A percentile compares a stretch with the other conserved stretches of the same genome.
These are phyloP conservation scores for Oryzias sinensis DNA, from an alignment of 2,797 vertebrate species.

Conservation along the genomic window DNA sequence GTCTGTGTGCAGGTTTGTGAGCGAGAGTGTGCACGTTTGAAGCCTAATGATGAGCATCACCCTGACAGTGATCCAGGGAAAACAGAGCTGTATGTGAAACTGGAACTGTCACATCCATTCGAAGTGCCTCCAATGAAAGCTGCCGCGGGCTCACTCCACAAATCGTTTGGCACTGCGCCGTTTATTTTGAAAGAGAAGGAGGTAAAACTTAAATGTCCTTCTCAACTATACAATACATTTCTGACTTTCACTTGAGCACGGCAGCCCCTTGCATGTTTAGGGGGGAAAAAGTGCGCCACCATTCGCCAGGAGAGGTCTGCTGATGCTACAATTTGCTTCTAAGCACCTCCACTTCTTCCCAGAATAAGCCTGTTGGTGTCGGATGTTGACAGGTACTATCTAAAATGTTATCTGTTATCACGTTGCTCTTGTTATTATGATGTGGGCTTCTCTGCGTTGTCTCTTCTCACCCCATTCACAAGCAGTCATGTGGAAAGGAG, in stretches of 20 bases:
- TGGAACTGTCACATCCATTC: conserved; percentile 73
- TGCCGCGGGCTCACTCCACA: conserved; percentile 52
- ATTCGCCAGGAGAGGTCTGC: conserved; percentile 57
- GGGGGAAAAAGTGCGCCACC: conserved; percentile 50
- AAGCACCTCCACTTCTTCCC: conserved; percentile 46
- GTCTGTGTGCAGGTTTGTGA: conserved; percentile 10
- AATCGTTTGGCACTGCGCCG: conserved; percentile 55
- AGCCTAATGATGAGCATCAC: conserved; percentile 69
- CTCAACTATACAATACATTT: conserved; percentile 44
- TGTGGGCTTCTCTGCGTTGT: conserved; percentile 28
- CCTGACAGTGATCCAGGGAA: conserved; percentile 68
- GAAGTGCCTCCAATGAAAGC: conserved; percentile 59
- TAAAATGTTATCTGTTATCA: conserved; percentile 48
- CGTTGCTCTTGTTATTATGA: conserved; percentile 22
- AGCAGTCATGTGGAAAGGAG: not conserved
- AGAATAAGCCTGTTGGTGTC: conserved; percentile 50
- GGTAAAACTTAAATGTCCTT: conserved; percentile 47
- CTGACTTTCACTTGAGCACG: conserved; percentile 33
- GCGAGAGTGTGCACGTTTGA: conserved; percentile 34
- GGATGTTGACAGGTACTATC: conserved; percentile 50
- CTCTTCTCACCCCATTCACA: conserved; percentile 21
- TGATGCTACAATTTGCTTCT: conserved; percentile 59
- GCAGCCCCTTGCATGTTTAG: conserved; percentile 38
- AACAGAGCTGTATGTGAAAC: conserved; percentile 70
- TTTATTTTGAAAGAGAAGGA: conserved; percentile 54